Evolutionary conservation across 2,797 vertebrate species (phyloP).

Genomic region (Rallus crepitans): DNA sequence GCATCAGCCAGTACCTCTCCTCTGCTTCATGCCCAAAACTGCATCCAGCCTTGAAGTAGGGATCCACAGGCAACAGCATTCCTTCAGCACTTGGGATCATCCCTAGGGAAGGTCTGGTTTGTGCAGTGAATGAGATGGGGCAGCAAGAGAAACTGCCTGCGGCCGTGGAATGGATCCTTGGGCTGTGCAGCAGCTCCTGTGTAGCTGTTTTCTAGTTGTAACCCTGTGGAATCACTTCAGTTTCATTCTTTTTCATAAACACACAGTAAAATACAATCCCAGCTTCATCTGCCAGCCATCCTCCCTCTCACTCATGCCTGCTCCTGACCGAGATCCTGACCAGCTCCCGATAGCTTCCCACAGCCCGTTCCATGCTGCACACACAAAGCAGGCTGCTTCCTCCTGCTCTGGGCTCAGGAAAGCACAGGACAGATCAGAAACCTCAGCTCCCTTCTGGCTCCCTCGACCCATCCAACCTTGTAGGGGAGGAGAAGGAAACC

Average conservation of each 20-base stretch:
- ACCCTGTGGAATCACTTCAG: not conserved
- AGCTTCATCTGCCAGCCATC: not conserved
- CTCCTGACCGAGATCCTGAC: not conserved
- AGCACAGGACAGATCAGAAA: not conserved
- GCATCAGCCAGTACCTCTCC: not conserved
- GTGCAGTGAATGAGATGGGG: not conserved
- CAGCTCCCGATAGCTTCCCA: not conserved
- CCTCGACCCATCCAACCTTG: not conserved
- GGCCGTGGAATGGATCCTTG: not conserved
- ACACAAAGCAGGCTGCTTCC: not conserved
- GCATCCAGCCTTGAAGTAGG: not conserved
- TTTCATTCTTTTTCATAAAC: not conserved
- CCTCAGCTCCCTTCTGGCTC: not conserved
- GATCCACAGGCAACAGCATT: not conserved
- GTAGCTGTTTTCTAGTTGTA: not conserved
- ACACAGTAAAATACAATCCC: not conserved
- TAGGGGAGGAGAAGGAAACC: not conserved
- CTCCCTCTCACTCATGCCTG: not conserved
- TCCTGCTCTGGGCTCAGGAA: not conserved
- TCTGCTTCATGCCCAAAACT: not conserved
- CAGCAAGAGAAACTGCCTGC: not conserved
- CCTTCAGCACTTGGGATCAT: not conserved
- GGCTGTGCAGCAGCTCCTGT: not conserved
- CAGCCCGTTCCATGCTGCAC: not conserved
- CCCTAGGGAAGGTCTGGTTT: not conserved